A percentile compares a stretch with the other conserved stretches of the same genome.
phyloP scores from a whole-genome alignment of 2,888 invertebrate genomes.

The Apodemia duryi region DNA sequence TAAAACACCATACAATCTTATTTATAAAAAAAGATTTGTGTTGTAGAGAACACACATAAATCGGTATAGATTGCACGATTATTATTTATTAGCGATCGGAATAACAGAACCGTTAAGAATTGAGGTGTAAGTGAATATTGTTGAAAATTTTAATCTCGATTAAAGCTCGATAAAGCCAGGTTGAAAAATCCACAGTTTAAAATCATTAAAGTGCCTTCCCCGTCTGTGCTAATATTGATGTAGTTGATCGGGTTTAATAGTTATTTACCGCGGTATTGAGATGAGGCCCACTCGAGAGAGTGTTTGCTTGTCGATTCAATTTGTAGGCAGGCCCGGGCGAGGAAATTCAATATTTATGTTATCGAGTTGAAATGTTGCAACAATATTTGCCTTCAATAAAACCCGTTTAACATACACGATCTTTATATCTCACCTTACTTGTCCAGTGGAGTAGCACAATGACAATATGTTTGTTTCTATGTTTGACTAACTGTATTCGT shows the following conservation, averaged over 20 bases:
- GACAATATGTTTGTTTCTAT: not conserved
- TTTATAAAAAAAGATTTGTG: no score
- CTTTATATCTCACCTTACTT: not conserved
- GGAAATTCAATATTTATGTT: slow-evolving; percentile 33
- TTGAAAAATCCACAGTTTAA: not conserved
- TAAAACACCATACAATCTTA: no score
- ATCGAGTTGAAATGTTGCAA: slow-evolving; percentile 20
- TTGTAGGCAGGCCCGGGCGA: slow-evolving; percentile 28
- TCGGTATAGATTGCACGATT: no score
- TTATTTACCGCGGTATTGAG: slow-evolving; percentile 31
- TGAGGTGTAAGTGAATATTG: no score
- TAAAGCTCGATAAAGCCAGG: no score
- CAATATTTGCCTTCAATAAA: slow-evolving; percentile 16
- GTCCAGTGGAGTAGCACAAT: not conserved
- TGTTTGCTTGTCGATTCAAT: slow-evolving; percentile 33
- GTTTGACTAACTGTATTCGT: not conserved
- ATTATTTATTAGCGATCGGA: no score
- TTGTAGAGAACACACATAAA: no score
- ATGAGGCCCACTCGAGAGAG: slow-evolving; percentile 33
- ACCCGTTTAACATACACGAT: not conserved
- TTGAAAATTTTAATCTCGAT: no score
- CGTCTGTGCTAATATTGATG: slow-evolving; percentile 41
- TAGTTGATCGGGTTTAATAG: slow-evolving; percentile 42
- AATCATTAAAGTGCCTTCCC: slow-evolving; percentile 22
- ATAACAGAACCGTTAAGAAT: no score